Base-by-base conservation (phyloP, 1,140 invertebrate genomes). In the Zaprionus davidi region DNA sequence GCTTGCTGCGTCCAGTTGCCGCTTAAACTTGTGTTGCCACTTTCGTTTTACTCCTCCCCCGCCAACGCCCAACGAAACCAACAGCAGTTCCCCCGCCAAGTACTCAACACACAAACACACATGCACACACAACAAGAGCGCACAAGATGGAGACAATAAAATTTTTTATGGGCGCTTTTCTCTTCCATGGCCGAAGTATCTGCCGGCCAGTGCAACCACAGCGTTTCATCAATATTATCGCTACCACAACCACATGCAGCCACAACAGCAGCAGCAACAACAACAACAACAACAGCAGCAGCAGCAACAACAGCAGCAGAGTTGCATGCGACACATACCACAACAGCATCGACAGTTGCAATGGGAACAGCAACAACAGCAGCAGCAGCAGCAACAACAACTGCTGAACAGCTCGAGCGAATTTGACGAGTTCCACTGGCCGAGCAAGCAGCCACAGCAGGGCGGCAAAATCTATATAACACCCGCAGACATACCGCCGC, bases 211-310 rank as follows among this genome's bases (percentile, higher is more conserved):
- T 72, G 80, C 73, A 65, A 78, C 80, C 55, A 57, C 80, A 70
- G 84, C 90, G 71, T 82, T 90, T 81, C 88, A 90, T 79, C 84
- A 90, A 81, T 83, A 90, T 83, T 82, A 84, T 90, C 86, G 86
- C 63, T 86, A 86, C 81, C 78, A 90, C 75, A 85, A 78, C 56
- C 85, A 90, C 53, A 71, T 78, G 67, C 73, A 79, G 24, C 66
- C 72, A 36, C 77, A 68, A 12, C 71, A 79, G 20, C 73, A 49
- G 5, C 68, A 67, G 2, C 81, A 78, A 0, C 81, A 81, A 3
- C 76, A 76, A 15, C 81, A 81, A 2, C 80, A 81, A 7, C 76
- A 76, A 13, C 84, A 79, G 24, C 82, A 83, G n/a, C 80, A 79
- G 12, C 79, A 74, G 15, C 83, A 28, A 28, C 24, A 24, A 5